Evolutionary conservation across 2,113 vertebrate genomes (phyloP), one percentile per base, ranked within the genome.

Genomic region (Tringa solitaria): DNA sequence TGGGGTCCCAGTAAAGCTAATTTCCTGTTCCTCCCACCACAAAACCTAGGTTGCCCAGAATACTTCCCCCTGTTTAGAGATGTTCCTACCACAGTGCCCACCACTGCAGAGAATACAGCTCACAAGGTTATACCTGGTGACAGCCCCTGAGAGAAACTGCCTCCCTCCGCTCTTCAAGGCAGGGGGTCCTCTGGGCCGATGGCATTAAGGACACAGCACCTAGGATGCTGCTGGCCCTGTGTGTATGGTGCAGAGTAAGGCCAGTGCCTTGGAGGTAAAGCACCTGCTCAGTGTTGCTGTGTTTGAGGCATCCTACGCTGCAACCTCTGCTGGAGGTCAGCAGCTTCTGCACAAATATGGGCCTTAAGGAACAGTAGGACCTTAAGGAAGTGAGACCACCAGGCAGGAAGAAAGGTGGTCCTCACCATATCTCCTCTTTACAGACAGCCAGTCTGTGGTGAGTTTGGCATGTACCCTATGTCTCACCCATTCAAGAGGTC

Each of bases 161-260:
- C 11, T 14, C 24, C 10, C 27, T 73, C 27, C 19, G 4, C 12
- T 73, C 11, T 10, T 53, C 28, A 30, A 37, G 37, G 28, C n/a
- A 46, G 37, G 16, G 28, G 11, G 11, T 57, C 51, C 37, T 65
- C 43, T 59, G 65, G 23, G 24, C 4, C 0, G 1, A 33, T n/a
- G 32, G 37, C 11, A 4, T 41, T 21, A n/a, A 30, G 32, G 45
- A 33, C 10, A 15, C 59, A n/a, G 33, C 37, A 67, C 45, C 23
- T 18, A 17, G 37, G 59, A 30, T 0, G 3, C 11, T 30, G 43
- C 60, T 1, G 1, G 37, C 45, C 45, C 46, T 0, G 0, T 13
- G 2, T 2, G 7, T 23, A 37, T 3, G 5, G 6, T 64, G 35
- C 51, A 45, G 43, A 33, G 46, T 13, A 43, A 41, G 41, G 46